These are phyloP conservation scores for Steatocranus sp. DNA, from an alignment of 2,797 vertebrate species.

Conservation along the genomic window DNA sequence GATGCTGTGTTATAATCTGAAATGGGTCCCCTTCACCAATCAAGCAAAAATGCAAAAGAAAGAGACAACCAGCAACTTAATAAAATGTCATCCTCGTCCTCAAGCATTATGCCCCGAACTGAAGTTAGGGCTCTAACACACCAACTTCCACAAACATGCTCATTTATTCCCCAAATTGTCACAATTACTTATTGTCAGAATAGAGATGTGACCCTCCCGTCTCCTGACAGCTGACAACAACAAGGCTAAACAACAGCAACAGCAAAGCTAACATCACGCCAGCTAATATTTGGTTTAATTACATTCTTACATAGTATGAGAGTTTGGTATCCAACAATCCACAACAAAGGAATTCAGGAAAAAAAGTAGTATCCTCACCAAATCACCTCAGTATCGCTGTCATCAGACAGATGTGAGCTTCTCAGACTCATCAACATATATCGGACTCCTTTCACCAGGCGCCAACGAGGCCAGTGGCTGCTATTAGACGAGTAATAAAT, in stretches of 20 bases:
- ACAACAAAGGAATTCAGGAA: not conserved
- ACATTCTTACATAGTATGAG: not conserved
- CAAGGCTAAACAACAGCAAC: not conserved
- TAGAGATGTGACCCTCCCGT: not conserved
- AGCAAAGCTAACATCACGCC: not conserved
- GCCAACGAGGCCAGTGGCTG: not conserved
- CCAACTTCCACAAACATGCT: not conserved
- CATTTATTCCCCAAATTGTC: not conserved
- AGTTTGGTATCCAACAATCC: not conserved
- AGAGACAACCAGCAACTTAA: not conserved
- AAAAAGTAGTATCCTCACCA: not conserved
- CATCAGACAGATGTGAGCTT: not conserved
- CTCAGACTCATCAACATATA: not conserved
- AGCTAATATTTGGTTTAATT: not conserved
- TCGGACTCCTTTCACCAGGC: not conserved
- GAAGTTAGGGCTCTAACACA: not conserved
- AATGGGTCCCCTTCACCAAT: not conserved
- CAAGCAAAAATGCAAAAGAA: not conserved
- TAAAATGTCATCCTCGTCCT: not conserved
- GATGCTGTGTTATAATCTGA: not conserved
- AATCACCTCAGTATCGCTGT: not conserved
- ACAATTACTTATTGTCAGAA: not conserved
- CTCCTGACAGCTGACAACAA: not conserved
- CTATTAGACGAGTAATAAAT: not conserved
- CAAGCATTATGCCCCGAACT: not conserved